Evolutionary conservation across 2,888 invertebrate genomes (phyloP), one percentile per base, ranked within the genome.

Genomic region (Drosophila barbarae): DNA sequence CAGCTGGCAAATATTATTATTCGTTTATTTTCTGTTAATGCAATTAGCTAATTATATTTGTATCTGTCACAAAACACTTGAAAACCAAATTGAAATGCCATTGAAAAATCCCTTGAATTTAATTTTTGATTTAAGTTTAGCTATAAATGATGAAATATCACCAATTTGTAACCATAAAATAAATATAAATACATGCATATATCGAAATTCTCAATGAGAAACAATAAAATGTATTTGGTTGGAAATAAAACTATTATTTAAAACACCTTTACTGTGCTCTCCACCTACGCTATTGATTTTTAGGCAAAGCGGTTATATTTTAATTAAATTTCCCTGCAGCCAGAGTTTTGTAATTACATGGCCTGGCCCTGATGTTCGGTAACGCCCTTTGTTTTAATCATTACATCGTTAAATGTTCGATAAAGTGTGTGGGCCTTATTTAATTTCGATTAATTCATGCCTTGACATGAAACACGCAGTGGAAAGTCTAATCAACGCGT

Each of bases 261-360:
- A 23, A 55, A 28, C 28, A 50, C 51, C 26, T 36, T 36, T 30
- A 30, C 42, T 30, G 28, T 15, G 15, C 34, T 7, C n/a, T 10
- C 10, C 10, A 7, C 3, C 30, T 10, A 18, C 7, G 6, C 23
- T 46, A 46, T 58, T n/a, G 59, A 60, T 60, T 60, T 60, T 38
- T 38, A 32, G 26, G 38, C 32, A 18, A 28, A 58, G 32, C 32
- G 42, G 9, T 15, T 9, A 15, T 41, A 54, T 66, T 70, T 72
- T 68, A 79, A 82, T 79, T 73, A 76, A 82, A 67, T 73, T 79
- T 49, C 13, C 23, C 23, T 15, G 47, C 13, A 21, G 13, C 23
- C 55, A 21, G 21, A 50, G 23, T 12, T 53, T 41, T 54, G 30
- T 54, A 41, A 76, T 82, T 79, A 72, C 30, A 32, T 30, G 2